Evolutionary conservation across 2,888 invertebrate genomes (phyloP).

Genomic region (Nephrotoma guestfalica): DNA sequence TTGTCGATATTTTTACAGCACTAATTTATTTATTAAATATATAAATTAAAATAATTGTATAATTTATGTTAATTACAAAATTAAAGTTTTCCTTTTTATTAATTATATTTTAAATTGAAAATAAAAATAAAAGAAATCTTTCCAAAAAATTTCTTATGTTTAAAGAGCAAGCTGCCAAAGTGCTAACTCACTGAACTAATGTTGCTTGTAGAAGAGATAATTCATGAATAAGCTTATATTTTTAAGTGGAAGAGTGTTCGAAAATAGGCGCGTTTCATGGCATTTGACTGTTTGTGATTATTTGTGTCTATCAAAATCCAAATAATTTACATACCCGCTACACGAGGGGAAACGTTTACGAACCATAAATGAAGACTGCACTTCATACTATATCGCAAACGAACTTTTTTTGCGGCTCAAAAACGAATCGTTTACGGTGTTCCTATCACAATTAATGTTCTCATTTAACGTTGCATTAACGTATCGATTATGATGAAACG

Average conservation of each 20-base stretch:
- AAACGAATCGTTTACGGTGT: no score
- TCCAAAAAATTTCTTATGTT: background rate
- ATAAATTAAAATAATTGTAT: background rate
- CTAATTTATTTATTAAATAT: background rate
- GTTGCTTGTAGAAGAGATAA: background rate
- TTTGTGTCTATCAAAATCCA: no score
- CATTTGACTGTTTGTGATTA: no score
- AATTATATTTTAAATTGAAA: background rate
- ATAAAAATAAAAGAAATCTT: background rate
- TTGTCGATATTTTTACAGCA: background rate
- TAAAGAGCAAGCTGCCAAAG: slow-evolving; percentile 5
- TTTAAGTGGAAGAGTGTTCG: background rate
- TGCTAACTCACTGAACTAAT: slow-evolving; percentile 3
- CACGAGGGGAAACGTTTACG: no score
- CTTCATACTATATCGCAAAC: no score
- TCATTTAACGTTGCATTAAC: no score
- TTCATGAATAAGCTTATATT: background rate
- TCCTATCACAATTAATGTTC: no score
- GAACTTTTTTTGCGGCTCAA: no score
- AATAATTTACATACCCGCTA: no score
- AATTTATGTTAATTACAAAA: background rate
- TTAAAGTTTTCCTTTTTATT: background rate
- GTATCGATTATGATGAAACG: no score
- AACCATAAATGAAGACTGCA: no score
- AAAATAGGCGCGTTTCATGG: background rate